Base-by-base conservation (phyloP, 1,140 invertebrate species). In the Phenacoccus solenopsis region DNA sequence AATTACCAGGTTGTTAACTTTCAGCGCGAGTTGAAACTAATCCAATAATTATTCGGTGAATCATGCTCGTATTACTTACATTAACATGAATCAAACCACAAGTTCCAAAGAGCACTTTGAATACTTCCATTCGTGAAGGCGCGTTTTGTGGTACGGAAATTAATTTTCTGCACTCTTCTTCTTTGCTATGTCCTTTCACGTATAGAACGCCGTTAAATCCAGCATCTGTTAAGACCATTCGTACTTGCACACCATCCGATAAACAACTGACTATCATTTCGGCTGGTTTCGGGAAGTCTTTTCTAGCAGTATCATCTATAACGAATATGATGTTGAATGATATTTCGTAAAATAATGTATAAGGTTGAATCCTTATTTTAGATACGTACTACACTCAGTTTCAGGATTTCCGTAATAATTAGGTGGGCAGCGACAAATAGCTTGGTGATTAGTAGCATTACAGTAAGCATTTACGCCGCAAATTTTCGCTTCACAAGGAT, bases 131-230 rank as follows among this genome's bases (percentile, higher is more conserved):
- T 71, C 82, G 82, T 16, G 86, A 84, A 38, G 84, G 80, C 20
- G 86, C 84, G 74, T 88, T 85, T 7, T 82, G 81, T 10, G 88
- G 83, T 72, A 89, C 80, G 20, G 88, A 88, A 5, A 95, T 86
- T 0, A 93, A 85, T 59, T 88, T 82, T 73, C 93, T 83, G 78
- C 94, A 96, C 61, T 92, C 83, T 76, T 93, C 90, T 74, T 96
- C 91, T 78, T 95, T 95, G 76, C 91, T 94, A 77, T 94, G 91
- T 10, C 93, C 92, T 81, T 96, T 96, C 0, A 96, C 94, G 75
- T 96, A 96, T 0, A 96, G 80, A 0, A 96, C 88, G 2, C 94
- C 94, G 74, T 94, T 92, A 77, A 95, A 96, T 59, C 88, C 90
- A 74, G 87, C 81, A 77, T 87, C 82, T 71, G 84, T 85, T 35